A percentile compares a stretch with the other conserved stretches of the same genome.
Evolutionary conservation across 2,113 vertebrate species (phyloP).

Genomic region (Turdus rufiventris): DNA sequence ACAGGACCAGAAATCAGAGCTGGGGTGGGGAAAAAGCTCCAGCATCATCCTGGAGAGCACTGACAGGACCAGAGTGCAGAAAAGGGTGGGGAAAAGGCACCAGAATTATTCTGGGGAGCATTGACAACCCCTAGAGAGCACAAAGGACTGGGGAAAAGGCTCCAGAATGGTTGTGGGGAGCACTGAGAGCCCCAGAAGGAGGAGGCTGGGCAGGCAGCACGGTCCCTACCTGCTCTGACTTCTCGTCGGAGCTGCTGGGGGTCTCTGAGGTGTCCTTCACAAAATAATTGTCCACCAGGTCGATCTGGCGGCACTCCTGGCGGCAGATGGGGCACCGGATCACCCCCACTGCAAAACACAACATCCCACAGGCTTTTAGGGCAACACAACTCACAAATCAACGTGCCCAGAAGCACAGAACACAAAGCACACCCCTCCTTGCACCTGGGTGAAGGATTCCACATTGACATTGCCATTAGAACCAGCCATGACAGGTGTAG

Average conservation of each 20-base stretch:
- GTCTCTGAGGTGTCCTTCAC: slow-evolving; percentile 93
- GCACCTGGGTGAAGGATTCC: background rate
- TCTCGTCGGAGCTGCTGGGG: slow-evolving; percentile 87
- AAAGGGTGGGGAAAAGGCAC: background rate
- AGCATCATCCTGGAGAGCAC: background rate
- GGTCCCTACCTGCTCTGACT: slow-evolving; percentile 85
- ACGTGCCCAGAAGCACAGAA: fast-evolving
- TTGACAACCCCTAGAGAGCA: fast-evolving
- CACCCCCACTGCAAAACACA: slow-evolving; percentile 69
- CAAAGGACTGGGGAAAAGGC: background rate
- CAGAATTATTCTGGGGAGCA: background rate
- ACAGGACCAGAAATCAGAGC: fast-evolving
- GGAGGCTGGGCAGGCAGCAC: background rate
- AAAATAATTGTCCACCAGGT: slow-evolving; percentile 98
- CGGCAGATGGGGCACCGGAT: slow-evolving; percentile 92
- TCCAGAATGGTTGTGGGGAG: background rate
- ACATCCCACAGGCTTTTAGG: fast-evolving
- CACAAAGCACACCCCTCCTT: background rate
- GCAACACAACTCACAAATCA: fast-evolving
- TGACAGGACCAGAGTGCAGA: fast-evolving
- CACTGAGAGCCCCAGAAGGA: fast-evolving
- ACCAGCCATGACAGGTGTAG: fast-evolving
- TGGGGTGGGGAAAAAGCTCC: background rate
- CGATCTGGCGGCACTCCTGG: slow-evolving; percentile 95
- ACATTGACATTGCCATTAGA: fast-evolving